phyloP scores from a whole-genome alignment of 2,113 vertebrate species.

The Cathartes aura region DNA sequence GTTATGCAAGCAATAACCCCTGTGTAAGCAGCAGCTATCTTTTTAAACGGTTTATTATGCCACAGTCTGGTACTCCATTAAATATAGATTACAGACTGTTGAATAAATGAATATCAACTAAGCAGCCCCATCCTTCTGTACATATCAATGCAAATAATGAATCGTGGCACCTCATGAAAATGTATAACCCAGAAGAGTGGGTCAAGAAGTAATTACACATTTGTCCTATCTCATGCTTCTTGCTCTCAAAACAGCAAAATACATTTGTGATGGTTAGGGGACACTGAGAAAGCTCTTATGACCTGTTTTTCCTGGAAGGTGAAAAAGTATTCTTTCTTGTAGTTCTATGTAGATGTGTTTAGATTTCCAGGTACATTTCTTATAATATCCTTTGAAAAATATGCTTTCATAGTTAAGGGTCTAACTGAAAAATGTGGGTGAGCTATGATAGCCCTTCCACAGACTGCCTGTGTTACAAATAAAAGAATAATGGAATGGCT shows the following conservation, averaged over 20 bases:
- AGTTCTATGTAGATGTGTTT: not conserved
- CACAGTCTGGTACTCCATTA: constrained; percentile 84
- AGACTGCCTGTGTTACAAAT: not conserved
- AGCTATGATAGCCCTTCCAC: not conserved
- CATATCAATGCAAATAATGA: constrained; percentile 83
- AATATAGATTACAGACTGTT: constrained; percentile 84
- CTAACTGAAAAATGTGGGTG: not conserved
- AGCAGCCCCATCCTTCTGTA: constrained; percentile 73
- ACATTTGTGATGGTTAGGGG: constrained; percentile 19
- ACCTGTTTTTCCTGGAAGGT: constrained; percentile 18
- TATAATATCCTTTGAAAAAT: not conserved
- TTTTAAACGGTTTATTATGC: constrained; percentile 84
- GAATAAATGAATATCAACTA: constrained; percentile 87
- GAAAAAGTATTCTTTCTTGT: not conserved
- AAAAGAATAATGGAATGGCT: not conserved
- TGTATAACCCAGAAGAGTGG: constrained; percentile 75
- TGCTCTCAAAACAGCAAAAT: constrained; percentile 71
- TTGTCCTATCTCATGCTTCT: constrained; percentile 82
- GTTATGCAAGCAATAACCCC: constrained; percentile 85
- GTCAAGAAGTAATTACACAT: constrained; percentile 82
- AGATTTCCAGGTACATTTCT: not conserved
- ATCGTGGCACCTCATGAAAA: constrained; percentile 80
- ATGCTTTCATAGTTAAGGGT: not conserved
- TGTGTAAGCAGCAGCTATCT: constrained; percentile 79
- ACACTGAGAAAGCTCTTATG: constrained; percentile 6